These are phyloP conservation scores for Paracanthobrama guichenoti DNA, from an alignment of 2,113 vertebrate genomes.

Conservation along the genomic window DNA sequence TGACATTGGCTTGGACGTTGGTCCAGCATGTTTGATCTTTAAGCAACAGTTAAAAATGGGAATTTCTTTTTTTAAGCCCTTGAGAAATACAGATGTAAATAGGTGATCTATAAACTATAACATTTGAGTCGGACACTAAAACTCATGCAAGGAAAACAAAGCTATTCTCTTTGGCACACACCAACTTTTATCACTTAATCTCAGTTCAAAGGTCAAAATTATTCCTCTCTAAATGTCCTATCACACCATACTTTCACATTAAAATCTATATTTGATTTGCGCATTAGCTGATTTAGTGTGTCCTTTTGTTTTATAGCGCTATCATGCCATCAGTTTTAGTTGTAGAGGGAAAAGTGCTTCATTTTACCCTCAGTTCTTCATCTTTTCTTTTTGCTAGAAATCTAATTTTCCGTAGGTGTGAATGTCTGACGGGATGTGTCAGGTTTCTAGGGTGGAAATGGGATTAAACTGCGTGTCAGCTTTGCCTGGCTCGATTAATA, in stretches of 20 bases:
- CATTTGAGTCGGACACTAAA: background rate
- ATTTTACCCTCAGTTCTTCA: conserved; percentile 2
- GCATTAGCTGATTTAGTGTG: conserved; percentile 2
- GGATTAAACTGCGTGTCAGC: conserved; percentile 14
- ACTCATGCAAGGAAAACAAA: background rate
- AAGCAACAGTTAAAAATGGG: conserved; percentile 23
- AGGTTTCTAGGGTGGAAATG: conserved; percentile 10
- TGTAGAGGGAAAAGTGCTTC: conserved; percentile 3
- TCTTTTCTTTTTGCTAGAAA: conserved; percentile 22
- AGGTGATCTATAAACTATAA: conserved; percentile 38
- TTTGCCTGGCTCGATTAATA: conserved; percentile 29
- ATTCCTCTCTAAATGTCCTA: conserved; percentile 55
- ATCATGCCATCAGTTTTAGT: background rate
- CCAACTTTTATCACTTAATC: conserved; percentile 7
- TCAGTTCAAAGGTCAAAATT: conserved; percentile 55
- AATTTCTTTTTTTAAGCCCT: conserved; percentile 62
- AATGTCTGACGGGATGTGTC: conserved; percentile 25
- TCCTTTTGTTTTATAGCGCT: conserved; percentile 14
- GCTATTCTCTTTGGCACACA: background rate
- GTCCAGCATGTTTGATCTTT: conserved; percentile 37
- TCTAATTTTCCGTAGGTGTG: conserved; percentile 25
- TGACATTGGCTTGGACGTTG: conserved; percentile 21
- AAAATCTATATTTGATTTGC: conserved; percentile 33
- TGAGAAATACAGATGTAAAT: conserved; percentile 89
- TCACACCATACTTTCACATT: conserved; percentile 30